Conservation (phyloP, 2,113 vertebrate genomes). For the Acrocephalus kingi region DNA sequence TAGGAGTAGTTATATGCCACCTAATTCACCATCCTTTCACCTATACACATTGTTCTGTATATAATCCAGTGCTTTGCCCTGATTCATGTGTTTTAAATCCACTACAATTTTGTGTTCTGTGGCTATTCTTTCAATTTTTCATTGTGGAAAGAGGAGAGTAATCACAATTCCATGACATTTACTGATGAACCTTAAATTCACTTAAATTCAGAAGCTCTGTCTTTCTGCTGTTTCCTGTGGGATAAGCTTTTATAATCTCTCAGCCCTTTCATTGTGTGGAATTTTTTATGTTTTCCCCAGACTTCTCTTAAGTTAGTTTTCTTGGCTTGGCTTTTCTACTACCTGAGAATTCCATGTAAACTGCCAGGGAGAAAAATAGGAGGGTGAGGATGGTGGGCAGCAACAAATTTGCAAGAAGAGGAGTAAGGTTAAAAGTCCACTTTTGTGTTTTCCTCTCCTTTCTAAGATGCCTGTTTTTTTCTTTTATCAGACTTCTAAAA, state of each 20-base stretch:
- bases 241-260: neutral
- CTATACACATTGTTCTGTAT: neutral
- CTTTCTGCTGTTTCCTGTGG: neutral
- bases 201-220: neutral
- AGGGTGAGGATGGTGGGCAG: neutral
- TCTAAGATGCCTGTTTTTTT: neutral
- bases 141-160: neutral
- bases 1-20: neutral
- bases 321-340: constrained; percentile 13
- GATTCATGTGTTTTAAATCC: neutral
- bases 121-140: neutral
- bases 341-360: constrained; percentile 14
- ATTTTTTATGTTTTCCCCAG: neutral
- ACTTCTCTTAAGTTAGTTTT: neutral
- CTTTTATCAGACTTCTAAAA: neutral
- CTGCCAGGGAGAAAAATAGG: neutral
- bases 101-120: neutral
- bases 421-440: neutral
- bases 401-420: neutral
- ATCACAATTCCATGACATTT: neutral
- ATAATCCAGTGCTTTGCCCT: neutral
- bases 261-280: neutral
- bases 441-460: neutral
- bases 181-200: neutral
- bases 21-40: neutral